Evolutionary conservation across 2,888 invertebrate genomes (phyloP), one percentile per base, ranked within the genome.

Genomic region (Drosophila pegasa): DNA sequence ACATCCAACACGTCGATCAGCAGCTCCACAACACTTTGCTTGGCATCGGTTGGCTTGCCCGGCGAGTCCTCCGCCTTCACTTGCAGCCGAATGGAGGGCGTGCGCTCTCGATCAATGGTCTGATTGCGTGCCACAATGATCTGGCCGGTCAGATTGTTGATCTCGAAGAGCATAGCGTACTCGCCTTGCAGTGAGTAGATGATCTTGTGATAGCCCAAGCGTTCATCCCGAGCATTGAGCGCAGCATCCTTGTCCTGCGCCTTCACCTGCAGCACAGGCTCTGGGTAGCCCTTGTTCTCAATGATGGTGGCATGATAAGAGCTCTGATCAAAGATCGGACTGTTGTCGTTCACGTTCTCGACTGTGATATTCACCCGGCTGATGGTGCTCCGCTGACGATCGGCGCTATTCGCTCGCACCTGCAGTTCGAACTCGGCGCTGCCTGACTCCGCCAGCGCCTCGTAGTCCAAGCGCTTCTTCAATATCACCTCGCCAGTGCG

Each of bases 31-130:
- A 94, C 92, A 0, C 95, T 93, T 73, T 94, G 95, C 33, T 94
- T 93, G 64, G 95, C 95, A 55, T 95, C 95, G 0, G 95, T 94
- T 2, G 92, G 92, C 1, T 95, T 95, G 5, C 95, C 95, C 0
- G 96, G 96, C 18, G 95, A 95, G 87, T 97, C 97, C 37, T 94
- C 94, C 0, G 97, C 97, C 73, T 95, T 94, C 1, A 96, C 94
- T 80, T 94, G 95, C 22, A 97, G 92, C 4, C 94, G 93, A 33
- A 97, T 93, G 0, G 94, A 94, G 0, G 95, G 94, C 66, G 95
- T 95, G 20, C 93, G 93, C 88, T 97, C 97, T 55, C 96, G 93
- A 87, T 97, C 96, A 38, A 97, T 92, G 0, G 93, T 94, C 78
- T 94, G 95, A 66, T 95, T 95, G 47, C 93, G 92, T 1, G 94